A percentile compares a stretch with the other conserved stretches of the same genome.
phyloP scores from a whole-genome alignment of 1,140 invertebrate genomes.

The Zelostemma sp. region DNA sequence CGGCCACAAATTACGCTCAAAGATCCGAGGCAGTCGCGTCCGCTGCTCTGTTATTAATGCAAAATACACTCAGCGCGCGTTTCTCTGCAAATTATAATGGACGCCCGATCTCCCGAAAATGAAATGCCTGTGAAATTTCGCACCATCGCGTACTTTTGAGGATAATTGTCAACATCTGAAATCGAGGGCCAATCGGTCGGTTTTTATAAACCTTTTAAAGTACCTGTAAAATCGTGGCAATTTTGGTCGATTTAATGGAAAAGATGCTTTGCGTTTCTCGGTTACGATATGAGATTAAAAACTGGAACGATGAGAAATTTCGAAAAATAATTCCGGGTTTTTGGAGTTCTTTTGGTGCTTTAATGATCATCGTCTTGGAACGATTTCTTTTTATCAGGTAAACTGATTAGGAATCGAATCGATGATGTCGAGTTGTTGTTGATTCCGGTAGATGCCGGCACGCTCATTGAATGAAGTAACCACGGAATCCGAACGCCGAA shows the following conservation, averaged over 20 bases:
- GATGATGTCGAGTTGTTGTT: slow-evolving; percentile 44
- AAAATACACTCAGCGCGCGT: slow-evolving; percentile 37
- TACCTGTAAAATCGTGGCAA: too few relatives aligned
- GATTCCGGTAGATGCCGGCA: slow-evolving; percentile 63
- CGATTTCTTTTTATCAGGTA: slow-evolving; percentile 16
- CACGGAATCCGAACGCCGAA: background rate
- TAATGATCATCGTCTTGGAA: too few relatives aligned
- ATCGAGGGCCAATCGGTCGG: too few relatives aligned
- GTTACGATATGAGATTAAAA: too few relatives aligned
- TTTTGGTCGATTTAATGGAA: too few relatives aligned
- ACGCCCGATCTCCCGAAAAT: slow-evolving; percentile 23
- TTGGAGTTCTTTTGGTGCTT: too few relatives aligned
- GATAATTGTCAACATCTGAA: background rate
- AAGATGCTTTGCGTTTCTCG: too few relatives aligned
- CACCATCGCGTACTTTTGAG: slow-evolving; percentile 8
- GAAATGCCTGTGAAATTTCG: slow-evolving; percentile 28
- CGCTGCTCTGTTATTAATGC: slow-evolving; percentile 45
- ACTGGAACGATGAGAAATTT: too few relatives aligned
- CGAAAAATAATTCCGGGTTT: too few relatives aligned
- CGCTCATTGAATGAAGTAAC: slow-evolving; percentile 37
- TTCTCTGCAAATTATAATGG: slow-evolving; percentile 30
- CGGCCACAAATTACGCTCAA: slow-evolving; percentile 31
- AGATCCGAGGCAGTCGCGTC: slow-evolving; percentile 13
- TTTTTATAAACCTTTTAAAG: too few relatives aligned
- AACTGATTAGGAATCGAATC: slow-evolving; percentile 29